These are phyloP conservation scores for Rhimphoctona megacephalus DNA, from an alignment of 2,888 invertebrate species.

Conservation along the genomic window DNA sequence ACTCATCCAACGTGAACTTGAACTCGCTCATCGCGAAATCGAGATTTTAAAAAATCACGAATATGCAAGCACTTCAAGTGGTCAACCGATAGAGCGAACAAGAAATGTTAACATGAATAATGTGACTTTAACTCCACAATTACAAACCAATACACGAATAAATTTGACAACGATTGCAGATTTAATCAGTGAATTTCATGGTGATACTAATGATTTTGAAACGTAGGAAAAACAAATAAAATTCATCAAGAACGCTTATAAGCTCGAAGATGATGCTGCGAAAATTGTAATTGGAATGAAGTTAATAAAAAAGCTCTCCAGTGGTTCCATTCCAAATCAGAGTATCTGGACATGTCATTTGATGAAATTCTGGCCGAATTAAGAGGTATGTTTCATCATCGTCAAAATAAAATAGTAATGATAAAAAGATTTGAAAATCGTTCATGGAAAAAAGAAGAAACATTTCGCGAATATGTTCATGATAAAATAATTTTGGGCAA, in stretches of 20 bases:
- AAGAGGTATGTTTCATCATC: conserved; percentile 38
- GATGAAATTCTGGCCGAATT: not conserved
- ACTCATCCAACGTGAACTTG: too few species aligned
- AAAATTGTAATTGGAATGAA: not conserved
- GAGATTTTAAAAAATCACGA: too few species aligned
- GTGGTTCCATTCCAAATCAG: conserved; percentile 37
- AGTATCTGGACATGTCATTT: conserved; percentile 1
- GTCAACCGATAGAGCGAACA: too few species aligned
- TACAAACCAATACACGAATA: not conserved
- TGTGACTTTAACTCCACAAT: not conserved
- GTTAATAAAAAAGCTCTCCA: conserved; percentile 23
- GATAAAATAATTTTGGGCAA: conserved; percentile 5
- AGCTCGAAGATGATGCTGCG: not conserved
- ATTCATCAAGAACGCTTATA: not conserved
- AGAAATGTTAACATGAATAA: too few species aligned
- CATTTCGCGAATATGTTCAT: conserved; percentile 7
- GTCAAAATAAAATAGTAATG: conserved; percentile 30
- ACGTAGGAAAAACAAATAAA: not conserved
- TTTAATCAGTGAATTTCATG: not conserved
- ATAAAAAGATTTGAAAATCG: conserved; percentile 40
- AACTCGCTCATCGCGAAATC: too few species aligned
- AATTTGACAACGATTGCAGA: not conserved
- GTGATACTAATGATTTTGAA: not conserved
- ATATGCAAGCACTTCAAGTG: too few species aligned
- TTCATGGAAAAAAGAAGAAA: not conserved